Evolutionary conservation across 1,140 invertebrate genomes (phyloP).

Genomic region (Bombyx mori): ASM3026992v2 NC_085130.1:12864501-12865000

Average conservation of each 20-base stretch:
- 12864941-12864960: too few relatives aligned
- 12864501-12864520: too few relatives aligned
- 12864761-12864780: neutral
- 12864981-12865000: too few relatives aligned
- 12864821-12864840: constrained; percentile 33
- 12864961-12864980: too few relatives aligned
- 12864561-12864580: too few relatives aligned
- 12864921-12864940: too few relatives aligned
- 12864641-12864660: neutral
- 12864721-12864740: constrained; percentile 27
- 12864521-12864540: too few relatives aligned
- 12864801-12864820: constrained; percentile 38
- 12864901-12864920: too few relatives aligned
- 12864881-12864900: constrained; percentile 23
- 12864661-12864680: constrained; percentile 81
- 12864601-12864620: neutral
- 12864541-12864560: too few relatives aligned
- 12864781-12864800: constrained; percentile 8
- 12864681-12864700: constrained; percentile 90
- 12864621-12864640: neutral
- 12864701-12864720: constrained; percentile 74
- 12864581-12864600: too few relatives aligned
- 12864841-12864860: constrained; percentile 11
- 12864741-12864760: constrained; percentile 35
- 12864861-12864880: neutral